Base-by-base conservation (phyloP, 1,140 invertebrate species). In the Varroa destructor region DNA sequence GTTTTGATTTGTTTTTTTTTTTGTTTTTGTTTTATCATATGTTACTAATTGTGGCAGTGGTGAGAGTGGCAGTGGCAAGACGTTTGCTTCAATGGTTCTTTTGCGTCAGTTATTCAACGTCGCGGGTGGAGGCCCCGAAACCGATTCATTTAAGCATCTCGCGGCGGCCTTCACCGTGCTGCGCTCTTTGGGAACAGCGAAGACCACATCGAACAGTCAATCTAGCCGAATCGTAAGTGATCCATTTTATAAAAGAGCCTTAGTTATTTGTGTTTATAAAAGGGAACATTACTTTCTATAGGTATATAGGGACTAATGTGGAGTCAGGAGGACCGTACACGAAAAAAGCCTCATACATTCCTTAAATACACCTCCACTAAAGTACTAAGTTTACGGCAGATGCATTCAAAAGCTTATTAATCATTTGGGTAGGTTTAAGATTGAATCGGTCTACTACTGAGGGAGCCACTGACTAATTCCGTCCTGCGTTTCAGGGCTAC, bases 101-200 rank as follows among this genome's bases (percentile, higher is more conserved):
- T 82, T 95, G 58, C 84, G 91, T 73, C 89, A 94, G 78, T 79
- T 96, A 73, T 95, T 94, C 82, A 90, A 93, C 78, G 88, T 92
- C 67, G 91, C 91, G 25, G 92, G 91, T 57, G 91, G 90, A 72
- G 91, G 91, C 10, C 88, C 89, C 0, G 91, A 94, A 81, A 95
- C 91, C 1, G 91, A 95, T 81, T 89, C 91, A n/a, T 96, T 93
- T 79, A 95, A 94, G 81, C 91, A 95, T 80, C 83, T 97, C 72
- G 89, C 90, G 0, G 92, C 92, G 37, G 90, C 92, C 12, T 92
- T 97, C 78, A 95, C 92, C 37, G 92, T 95, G 12, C 84, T 95
- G 43, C 84, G 91, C 72, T 91, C 91, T 0, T 84, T 97, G 58
- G 91, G 91, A 64, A 90, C 89, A 42, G 92, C 92, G 4, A 90